Base-by-base conservation (phyloP, 92 coral and sea anemone genomes). In the Umimayanthus chanpuru region DNA sequence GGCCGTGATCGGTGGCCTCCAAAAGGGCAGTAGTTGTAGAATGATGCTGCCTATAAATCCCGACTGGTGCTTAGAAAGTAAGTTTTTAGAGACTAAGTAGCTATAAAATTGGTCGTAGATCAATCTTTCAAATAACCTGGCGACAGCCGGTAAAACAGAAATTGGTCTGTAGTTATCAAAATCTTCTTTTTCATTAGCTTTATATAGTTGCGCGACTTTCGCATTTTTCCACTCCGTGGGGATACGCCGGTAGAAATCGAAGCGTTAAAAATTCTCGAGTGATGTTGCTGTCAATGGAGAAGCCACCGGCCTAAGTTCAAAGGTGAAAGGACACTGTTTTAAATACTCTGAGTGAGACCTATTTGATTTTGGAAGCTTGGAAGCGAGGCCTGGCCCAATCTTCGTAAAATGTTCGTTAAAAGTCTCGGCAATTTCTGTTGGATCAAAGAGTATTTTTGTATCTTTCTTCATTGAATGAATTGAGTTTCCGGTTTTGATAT, bases 51-150 rank as follows among this genome's bases (percentile, higher is more conserved):
- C n/a, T n/a, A n/a, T n/a, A n/a, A n/a, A n/a, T n/a, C n/a, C n/a
- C n/a, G n/a, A n/a, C n/a, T n/a, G n/a, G n/a, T n/a, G n/a, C n/a
- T n/a, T n/a, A n/a, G n/a, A n/a, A n/a, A n/a, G n/a, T n/a, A n/a
- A n/a, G n/a, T n/a, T n/a, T n/a, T n/a, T n/a, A n/a, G n/a, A 15
- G 49, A 53, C 56, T 70, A 84, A 73, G 65, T 84, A 41, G 77
- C 65, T 73, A 84, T 84, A 68, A 66, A 84, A 66, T 84, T 84
- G 78, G 77, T 39, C 50, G 77, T 84, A 84, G 25, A 84, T n/a
- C 50, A 84, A 84, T 66, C 87, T 84, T 66, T 84, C 87, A 29
- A 84, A 84, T 44, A n/a, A 70, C 43, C 68, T 67, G 5, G 87
- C 75, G 1, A 66, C 77, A 83, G 87, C 49, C 8, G 50, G 11